Base-by-base conservation (phyloP, 2,113 vertebrate genomes). In the Percopsis transmontana region DNA sequence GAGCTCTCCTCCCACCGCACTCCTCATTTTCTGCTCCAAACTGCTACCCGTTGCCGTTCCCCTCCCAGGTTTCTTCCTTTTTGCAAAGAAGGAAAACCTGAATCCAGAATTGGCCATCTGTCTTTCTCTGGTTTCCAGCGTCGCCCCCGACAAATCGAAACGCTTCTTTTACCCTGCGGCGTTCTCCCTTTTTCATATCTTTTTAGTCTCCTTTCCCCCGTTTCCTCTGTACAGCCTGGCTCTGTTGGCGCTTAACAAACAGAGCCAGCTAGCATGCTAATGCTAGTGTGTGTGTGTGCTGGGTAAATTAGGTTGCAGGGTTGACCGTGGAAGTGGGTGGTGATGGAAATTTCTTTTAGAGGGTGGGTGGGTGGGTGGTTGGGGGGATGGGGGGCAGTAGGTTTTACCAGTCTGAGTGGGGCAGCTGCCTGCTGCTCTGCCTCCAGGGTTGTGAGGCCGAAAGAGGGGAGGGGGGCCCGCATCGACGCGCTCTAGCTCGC, bases 261-360 rank as follows among this genome's bases (percentile, higher is more conserved):
- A 33, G 3, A 33, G 27, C 27, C 6, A 33, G 27, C 27, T 33
- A 33, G 27, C 27, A 33, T 5, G 27, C 27, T 33, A 33, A 33
- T 33, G 27, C 27, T 33, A 33, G 27, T 33, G 27, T 6, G 27
- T 55, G 52, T 70, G 72, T 41, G 51, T 44, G 27, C 7, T 58
- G 78, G 58, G 23, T 71, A 84, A 85, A 81, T 81, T 84, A 80
- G 85, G 71, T 63, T 72, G 64, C 20, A 58, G 72, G 72, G 66
- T 57, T 72, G 70, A 70, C 66, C 63, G 62, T n/a, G 66, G 76
- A 56, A 9, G 18, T 6, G 13, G 18, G 20, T 1, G 58, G 7
- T 12, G 21, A 20, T 15, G 27, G n/a, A n/a, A n/a, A 48, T 42
- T n/a, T n/a, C n/a, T n/a, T n/a, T n/a, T n/a, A n/a, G n/a, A n/a